These are phyloP conservation scores for Sylvia atricapilla DNA, from an alignment of 2,113 vertebrate genomes.

Conservation along the genomic window DNA sequence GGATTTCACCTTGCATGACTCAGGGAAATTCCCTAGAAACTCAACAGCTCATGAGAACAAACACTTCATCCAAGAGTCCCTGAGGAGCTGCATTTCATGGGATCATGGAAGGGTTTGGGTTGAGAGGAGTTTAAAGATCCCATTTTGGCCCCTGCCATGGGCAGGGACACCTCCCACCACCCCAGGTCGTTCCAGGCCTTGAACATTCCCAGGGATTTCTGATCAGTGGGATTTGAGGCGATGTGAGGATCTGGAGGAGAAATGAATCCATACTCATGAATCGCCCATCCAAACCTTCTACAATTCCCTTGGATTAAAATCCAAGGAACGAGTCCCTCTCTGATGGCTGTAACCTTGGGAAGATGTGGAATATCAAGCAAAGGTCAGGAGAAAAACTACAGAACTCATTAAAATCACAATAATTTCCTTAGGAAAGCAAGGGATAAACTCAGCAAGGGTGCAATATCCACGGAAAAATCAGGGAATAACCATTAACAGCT, in stretches of 20 bases:
- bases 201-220: neutral
- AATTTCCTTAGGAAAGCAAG: neutral
- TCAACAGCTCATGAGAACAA: rapidly evolving
- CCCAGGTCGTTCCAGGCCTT: neutral
- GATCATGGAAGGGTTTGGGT: neutral
- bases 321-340: neutral
- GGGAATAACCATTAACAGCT: neutral
- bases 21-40: neutral
- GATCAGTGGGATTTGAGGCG: neutral
- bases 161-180: neutral
- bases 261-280: neutral
- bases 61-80: neutral
- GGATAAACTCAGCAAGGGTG: neutral
- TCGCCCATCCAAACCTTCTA: neutral
- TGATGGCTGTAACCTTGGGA: neutral
- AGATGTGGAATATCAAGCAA: neutral
- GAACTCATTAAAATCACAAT: neutral
- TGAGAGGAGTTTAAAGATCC: neutral
- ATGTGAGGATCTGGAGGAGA: neutral
- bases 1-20: too few relatives aligned
- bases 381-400: neutral
- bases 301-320: neutral
- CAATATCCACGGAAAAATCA: neutral
- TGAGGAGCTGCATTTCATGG: neutral
- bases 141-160: too few relatives aligned